Evolutionary conservation across 2,888 invertebrate species (phyloP), one percentile per base, ranked within the genome.

Genomic region (Cosmopolites sordidus): DNA sequence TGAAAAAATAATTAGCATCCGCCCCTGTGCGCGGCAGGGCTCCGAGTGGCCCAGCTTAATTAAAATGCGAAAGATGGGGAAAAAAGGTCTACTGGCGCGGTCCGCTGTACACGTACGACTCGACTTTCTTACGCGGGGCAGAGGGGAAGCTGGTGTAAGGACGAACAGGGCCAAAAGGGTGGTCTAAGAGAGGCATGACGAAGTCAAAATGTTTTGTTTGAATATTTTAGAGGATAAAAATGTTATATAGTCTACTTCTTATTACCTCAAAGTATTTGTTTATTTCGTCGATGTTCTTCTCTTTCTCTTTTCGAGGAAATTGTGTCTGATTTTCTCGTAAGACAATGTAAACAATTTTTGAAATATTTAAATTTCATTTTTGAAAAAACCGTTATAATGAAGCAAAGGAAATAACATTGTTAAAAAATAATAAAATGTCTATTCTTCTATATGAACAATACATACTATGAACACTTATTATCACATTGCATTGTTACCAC

Each of bases 51-150:
- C 68, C 69, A 68, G 68, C 60, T 67, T 70, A 71, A 71, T 70
- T 71, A 72, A 71, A 71, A 70, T 70, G 69, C 67, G 64, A 65
- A 64, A 64, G 68, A 61, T 22, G 64, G 62, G 57, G 63, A 69
- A 71, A 71, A 71, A 70, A 64, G 64, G 69, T 68, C 66, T 67
- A 69, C 68, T 70, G 67, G 67, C 58, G 64, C 68, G 71, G 71
- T 64, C 70, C 67, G 67, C 70, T 71, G 72, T 72, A 73, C 73
- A 73, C 73, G 71, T 74, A 72, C 74, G 57, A 58, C 71, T 70
- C 69, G 72, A 71, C 33, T 33, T 33, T 33, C 33, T 33, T 33
- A 33, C 33, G 33, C 33, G 33, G 33, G 33, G 8, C 12, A n/a
- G 33, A 33, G 33, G 33, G 33, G 33, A 33, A 33, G 33, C 33